Evolutionary conservation across 2,113 vertebrate species (phyloP).

Genomic region (Corythoichthys haematopterus): DNA sequence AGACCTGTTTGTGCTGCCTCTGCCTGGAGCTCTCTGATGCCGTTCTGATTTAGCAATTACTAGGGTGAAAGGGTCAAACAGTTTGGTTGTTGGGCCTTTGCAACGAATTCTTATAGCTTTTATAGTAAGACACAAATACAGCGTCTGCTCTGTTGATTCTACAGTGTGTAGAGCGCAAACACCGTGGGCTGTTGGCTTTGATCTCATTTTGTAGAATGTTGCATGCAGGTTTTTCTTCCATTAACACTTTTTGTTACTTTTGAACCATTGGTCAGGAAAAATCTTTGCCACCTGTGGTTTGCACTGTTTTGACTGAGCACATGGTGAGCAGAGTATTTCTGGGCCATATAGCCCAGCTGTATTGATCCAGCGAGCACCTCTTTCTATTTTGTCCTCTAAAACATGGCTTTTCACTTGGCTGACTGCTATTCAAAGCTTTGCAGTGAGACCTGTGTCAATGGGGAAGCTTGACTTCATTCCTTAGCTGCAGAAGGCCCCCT

Average conservation of each 20-base stretch:
- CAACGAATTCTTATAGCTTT: constrained; percentile 44
- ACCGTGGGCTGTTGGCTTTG: constrained; percentile 53
- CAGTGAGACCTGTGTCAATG: constrained; percentile 66
- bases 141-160: not conserved
- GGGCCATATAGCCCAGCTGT: constrained; percentile 56
- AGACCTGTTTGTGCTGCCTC: constrained; percentile 56
- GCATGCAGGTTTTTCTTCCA: constrained; percentile 54
- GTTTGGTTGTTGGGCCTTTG: constrained; percentile 40
- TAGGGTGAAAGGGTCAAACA: constrained; percentile 35
- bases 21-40: constrained; percentile 57
- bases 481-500: constrained; percentile 59
- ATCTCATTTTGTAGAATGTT: constrained; percentile 52
- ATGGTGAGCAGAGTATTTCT: constrained; percentile 54
- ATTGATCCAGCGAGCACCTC: constrained; percentile 66
- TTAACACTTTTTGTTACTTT: constrained; percentile 62
- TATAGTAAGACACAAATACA: constrained; percentile 19
- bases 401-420: constrained; percentile 70
- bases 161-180: constrained; percentile 11
- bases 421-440: constrained; percentile 73
- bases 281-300: constrained; percentile 60
- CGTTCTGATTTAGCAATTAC: constrained; percentile 46
- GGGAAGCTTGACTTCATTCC: constrained; percentile 72
- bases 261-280: constrained; percentile 54
- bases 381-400: constrained; percentile 67
- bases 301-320: constrained; percentile 59